Percentiles rank a stretch among this genome's conserved stretches.
Conservation (phyloP, 2,888 invertebrate species). For the Panzeria rudis region DNA sequence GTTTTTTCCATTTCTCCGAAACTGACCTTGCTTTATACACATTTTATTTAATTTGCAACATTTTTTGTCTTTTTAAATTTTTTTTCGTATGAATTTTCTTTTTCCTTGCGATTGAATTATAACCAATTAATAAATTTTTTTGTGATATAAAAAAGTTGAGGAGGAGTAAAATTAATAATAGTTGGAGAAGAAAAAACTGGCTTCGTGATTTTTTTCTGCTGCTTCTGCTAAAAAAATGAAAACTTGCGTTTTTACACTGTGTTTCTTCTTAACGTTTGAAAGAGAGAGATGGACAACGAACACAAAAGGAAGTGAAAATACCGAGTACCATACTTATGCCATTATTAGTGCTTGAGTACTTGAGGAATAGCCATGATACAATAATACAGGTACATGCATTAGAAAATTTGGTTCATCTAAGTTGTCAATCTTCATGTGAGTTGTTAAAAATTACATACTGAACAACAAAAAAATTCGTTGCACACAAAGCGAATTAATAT, state of each 20-base stretch:
- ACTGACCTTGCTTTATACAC: conserved; percentile 70
- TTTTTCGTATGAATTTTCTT: conserved; percentile 43
- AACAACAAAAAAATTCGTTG: too few relatives aligned
- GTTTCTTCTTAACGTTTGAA: conserved; percentile 30
- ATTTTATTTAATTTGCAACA: conserved; percentile 47
- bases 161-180: conserved; percentile 45
- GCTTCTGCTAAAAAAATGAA: conserved; percentile 58
- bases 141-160: conserved; percentile 37
- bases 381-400: not conserved
- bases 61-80: conserved; percentile 1
- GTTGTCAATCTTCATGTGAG: too few relatives aligned
- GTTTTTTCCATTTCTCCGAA: conserved; percentile 49
- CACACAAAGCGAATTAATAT: too few relatives aligned
- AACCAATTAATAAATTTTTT: conserved; percentile 42
- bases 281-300: conserved; percentile 8
- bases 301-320: conserved; percentile 33
- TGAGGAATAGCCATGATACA: not conserved
- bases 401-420: too few relatives aligned
- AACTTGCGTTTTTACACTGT: conserved; percentile 57
- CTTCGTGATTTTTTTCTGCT: conserved; percentile 61
- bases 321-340: conserved; percentile 23
- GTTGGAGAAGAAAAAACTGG: conserved; percentile 50
- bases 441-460: too few relatives aligned
- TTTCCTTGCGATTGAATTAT: conserved; percentile 32
- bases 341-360: not conserved